Conservation (phyloP, 1,140 invertebrate genomes). For the Hormaphis cornu region DNA sequence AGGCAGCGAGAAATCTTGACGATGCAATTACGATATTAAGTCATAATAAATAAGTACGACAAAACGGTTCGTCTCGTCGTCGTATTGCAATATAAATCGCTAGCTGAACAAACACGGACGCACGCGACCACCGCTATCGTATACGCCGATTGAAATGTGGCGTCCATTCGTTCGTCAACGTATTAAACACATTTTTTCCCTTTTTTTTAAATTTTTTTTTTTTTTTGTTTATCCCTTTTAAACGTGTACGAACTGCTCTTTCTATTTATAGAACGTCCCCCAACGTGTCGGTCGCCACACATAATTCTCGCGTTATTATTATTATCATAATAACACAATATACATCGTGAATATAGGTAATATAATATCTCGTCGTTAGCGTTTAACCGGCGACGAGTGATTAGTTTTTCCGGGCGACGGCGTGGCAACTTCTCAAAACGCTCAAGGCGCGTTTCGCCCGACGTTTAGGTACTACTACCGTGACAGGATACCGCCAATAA, state of each 20-base stretch:
- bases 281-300: constrained; percentile 16
- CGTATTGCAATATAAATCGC: constrained; percentile 1
- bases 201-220: not conserved
- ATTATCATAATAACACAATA: no score
- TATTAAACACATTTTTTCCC: not conserved
- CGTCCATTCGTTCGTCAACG: constrained; percentile 29
- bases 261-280: constrained; percentile 21
- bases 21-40: no score
- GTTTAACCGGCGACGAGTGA: constrained; percentile 30
- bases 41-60: no score
- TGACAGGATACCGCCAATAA: not conserved
- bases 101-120: constrained; percentile 15
- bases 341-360: no score
- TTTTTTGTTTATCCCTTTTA: not conserved
- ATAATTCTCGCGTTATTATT: constrained; percentile 29
- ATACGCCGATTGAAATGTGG: constrained; percentile 25
- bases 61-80: not conserved
- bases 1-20: no score
- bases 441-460: no score
- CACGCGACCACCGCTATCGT: no score
- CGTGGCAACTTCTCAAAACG: constrained; percentile 28
- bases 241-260: not conserved
- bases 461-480: constrained; percentile 7
- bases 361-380: no score
- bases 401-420: constrained; percentile 29